Evolutionary conservation across 2,797 vertebrate genomes (phyloP).

Genomic region (Astyanax mexicanus): DNA sequence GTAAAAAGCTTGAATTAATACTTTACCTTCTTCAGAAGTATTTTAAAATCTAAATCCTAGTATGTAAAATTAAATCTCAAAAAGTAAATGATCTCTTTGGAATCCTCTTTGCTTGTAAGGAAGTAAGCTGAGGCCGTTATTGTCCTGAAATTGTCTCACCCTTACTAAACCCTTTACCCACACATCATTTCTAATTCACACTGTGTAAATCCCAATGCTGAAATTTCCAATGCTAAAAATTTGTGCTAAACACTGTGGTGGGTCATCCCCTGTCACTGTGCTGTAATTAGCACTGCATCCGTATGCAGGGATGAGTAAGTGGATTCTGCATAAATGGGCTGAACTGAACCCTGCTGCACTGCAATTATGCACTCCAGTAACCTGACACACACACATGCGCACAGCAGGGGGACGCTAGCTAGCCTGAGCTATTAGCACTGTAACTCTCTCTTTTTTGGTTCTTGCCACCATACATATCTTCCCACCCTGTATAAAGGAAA

Average conservation of each 20-base stretch:
- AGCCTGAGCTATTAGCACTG: constrained; percentile 9
- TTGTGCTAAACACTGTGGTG: constrained; percentile 1
- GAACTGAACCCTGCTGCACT: constrained; percentile 19
- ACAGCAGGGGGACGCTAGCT: constrained; percentile 10
- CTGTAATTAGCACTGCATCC: constrained; percentile 27
- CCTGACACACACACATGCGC: constrained; percentile 14
- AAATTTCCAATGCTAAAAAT: constrained; percentile 1
- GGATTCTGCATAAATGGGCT: constrained; percentile 28
- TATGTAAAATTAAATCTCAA: too few species aligned
- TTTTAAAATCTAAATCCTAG: too few species aligned
- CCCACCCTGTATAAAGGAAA: constrained; percentile 1
- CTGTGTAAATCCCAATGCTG: neutral
- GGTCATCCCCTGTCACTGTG: constrained; percentile 12
- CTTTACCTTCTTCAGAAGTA: too few species aligned
- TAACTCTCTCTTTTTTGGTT: constrained; percentile 19
- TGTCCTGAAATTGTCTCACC: too few species aligned
- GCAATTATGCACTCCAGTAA: constrained; percentile 39
- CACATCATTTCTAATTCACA: neutral
- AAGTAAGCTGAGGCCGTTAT: too few species aligned
- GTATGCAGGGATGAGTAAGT: constrained; percentile 20
- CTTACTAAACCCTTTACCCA: too few species aligned
- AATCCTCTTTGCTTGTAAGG: too few species aligned
- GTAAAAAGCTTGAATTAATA: too few species aligned
- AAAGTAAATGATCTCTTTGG: too few species aligned
- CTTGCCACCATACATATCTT: constrained; percentile 6